Conservation (phyloP, 2,888 invertebrate species). For the Latrodectus hesperus region DNA sequence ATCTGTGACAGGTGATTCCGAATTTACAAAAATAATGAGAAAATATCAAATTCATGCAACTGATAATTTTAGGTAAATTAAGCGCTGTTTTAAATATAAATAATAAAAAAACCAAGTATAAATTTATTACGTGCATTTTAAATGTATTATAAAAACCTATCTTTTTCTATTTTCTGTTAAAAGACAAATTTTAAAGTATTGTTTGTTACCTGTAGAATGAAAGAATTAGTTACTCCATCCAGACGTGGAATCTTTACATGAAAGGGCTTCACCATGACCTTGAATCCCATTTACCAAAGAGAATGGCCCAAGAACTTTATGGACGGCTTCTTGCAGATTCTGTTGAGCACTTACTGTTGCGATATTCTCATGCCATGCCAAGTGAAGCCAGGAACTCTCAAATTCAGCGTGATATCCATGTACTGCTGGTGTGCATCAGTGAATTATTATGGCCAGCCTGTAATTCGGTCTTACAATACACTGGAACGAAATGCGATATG, state of each 20-base stretch:
- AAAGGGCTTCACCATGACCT: slow-evolving; percentile 44
- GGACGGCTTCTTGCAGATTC: slow-evolving; percentile 30
- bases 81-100: no score
- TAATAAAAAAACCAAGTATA: no score
- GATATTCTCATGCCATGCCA: slow-evolving; percentile 42
- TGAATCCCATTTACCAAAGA: slow-evolving; percentile 46
- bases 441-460: slow-evolving; percentile 59
- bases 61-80: no score
- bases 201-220: slow-evolving; percentile 42
- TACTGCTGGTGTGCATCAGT: slow-evolving; percentile 37
- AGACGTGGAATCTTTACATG: slow-evolving; percentile 62
- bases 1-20: no score
- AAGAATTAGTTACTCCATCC: slow-evolving; percentile 53
- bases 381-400: slow-evolving; percentile 55
- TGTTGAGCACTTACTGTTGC: slow-evolving; percentile 39
- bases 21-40: no score
- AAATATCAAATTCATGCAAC: no score
- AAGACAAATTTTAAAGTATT: no score
- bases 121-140: no score
- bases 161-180: no score
- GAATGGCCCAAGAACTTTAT: slow-evolving; percentile 41
- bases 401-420: slow-evolving; percentile 28
- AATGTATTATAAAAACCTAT: no score
- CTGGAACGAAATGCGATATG: slow-evolving; percentile 35
- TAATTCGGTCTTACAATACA: slow-evolving; percentile 20